Percentiles rank a stretch among this genome's conserved stretches.
Evolutionary conservation across 2,113 vertebrate species (phyloP).

Genomic region (Oncorhynchus masou): DNA sequence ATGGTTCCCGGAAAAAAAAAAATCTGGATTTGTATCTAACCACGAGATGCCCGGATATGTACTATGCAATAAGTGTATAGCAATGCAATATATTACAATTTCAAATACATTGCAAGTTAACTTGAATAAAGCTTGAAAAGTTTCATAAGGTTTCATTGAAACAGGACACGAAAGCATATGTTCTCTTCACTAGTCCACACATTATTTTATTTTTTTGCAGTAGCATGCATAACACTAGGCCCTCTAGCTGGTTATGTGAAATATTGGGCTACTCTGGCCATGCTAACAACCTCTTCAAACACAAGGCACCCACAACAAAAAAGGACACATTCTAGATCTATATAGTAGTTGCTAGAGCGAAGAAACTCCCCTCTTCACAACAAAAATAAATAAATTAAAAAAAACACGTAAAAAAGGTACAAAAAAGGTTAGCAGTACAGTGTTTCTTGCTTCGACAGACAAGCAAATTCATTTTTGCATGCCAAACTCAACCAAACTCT

Average conservation of each 20-base stretch:
- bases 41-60: neutral
- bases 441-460: conserved; percentile 68
- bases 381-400: conserved; percentile 35
- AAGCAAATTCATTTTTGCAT: conserved; percentile 64
- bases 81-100: no score
- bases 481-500: conserved; percentile 70
- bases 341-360: conserved; percentile 45
- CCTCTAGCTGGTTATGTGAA: conserved; percentile 41
- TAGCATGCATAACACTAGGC: neutral
- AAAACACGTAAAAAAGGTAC: neutral
- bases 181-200: no score
- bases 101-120: no score
- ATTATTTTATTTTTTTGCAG: neutral
- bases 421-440: conserved; percentile 44
- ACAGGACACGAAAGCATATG: no score
- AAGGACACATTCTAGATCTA: conserved; percentile 47
- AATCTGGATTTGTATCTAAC: neutral
- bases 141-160: neutral
- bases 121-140: no score
- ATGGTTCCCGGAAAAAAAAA: conserved; percentile 3
- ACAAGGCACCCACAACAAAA: conserved; percentile 44
- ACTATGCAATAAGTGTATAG: neutral
- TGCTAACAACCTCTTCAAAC: conserved; percentile 44
- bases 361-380: conserved; percentile 57
- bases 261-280: conserved; percentile 21